A percentile compares a stretch with the other conserved stretches of the same genome.
Conservation (phyloP, 2,797 vertebrate genomes). For the Chaunax sp. region DNA sequence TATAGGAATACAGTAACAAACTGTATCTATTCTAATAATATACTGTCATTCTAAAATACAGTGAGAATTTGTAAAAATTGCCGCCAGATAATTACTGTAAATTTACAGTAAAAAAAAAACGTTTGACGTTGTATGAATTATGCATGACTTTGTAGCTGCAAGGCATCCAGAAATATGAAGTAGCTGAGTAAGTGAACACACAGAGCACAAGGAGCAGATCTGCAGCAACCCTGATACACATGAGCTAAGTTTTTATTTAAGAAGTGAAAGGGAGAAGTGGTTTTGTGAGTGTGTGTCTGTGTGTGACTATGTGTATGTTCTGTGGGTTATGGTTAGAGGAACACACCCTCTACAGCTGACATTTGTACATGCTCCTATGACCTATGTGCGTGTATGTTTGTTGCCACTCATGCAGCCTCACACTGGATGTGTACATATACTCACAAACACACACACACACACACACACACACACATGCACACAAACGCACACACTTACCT, state of each 20-base stretch:
- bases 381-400: too few relatives aligned
- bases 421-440: slow-evolving; percentile 64
- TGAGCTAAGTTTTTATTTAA: slow-evolving; percentile 3
- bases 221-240: background rate
- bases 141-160: too few relatives aligned
- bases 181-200: slow-evolving; percentile 25
- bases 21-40: too few relatives aligned
- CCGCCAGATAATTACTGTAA: too few relatives aligned
- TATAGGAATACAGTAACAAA: too few relatives aligned
- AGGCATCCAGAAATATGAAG: slow-evolving; percentile 11
- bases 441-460: slow-evolving; percentile 63
- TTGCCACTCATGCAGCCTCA: too few relatives aligned
- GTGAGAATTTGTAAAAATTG: too few relatives aligned
- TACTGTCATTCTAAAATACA: too few relatives aligned
- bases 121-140: too few relatives aligned
- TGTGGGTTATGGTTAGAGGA: background rate
- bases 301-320: background rate
- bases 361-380: background rate
- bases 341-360: background rate
- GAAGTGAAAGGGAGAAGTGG: slow-evolving; percentile 34
- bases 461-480: slow-evolving; percentile 31
- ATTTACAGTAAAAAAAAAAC: too few relatives aligned
- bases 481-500: slow-evolving; percentile 43
- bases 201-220: background rate
- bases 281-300: background rate